Conservation (phyloP, 2,888 invertebrate species). For the Abscondita cerata region DNA sequence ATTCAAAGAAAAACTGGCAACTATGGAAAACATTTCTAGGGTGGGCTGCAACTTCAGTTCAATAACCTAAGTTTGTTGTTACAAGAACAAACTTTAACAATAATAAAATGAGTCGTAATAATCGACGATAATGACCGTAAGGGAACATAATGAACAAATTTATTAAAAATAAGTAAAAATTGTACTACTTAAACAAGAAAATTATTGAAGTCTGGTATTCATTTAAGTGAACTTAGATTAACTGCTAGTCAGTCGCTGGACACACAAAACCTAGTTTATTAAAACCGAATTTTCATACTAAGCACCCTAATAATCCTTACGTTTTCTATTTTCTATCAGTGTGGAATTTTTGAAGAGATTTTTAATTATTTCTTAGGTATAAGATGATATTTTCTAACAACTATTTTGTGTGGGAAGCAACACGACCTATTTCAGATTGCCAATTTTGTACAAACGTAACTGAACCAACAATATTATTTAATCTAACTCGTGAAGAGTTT, state of each 20-base stretch:
- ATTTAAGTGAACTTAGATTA: neutral
- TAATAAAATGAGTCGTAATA: neutral
- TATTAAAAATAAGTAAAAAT: neutral
- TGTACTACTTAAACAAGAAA: neutral
- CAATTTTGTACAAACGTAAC: conserved; percentile 75
- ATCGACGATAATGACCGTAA: neutral
- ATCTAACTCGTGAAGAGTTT: conserved; percentile 74
- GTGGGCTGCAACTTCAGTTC: too few relatives aligned
- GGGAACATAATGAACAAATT: neutral
- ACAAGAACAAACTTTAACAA: neutral
- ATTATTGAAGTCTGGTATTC: neutral
- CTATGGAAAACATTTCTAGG: too few relatives aligned
- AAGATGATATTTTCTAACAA: conserved; percentile 84
- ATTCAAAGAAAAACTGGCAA: too few relatives aligned
- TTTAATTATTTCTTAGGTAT: conserved; percentile 61
- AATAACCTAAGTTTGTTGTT: conserved; percentile 7
- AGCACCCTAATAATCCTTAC: conserved; percentile 23
- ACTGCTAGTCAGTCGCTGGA: neutral
- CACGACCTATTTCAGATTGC: conserved; percentile 83
- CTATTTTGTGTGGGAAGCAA: conserved; percentile 86
- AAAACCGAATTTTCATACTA: conserved; percentile 10
- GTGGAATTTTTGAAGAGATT: conserved; percentile 36
- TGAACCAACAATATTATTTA: conserved; percentile 71
- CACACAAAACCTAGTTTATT: neutral
- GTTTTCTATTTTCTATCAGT: conserved; percentile 36